Conservation (phyloP, 2,888 invertebrate genomes). For the Labia minor region DNA sequence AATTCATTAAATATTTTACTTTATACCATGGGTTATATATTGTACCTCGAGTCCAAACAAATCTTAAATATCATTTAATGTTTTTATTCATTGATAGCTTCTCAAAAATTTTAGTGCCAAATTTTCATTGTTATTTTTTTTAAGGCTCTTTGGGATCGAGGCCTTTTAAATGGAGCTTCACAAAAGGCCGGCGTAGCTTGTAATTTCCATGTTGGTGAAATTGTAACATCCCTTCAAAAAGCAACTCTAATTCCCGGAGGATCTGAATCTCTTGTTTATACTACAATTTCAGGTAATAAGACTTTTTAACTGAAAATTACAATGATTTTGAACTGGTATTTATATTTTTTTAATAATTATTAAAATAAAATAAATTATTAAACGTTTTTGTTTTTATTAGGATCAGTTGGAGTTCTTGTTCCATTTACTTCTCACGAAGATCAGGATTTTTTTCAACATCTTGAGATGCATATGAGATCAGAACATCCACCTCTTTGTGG, state of each 20-base stretch:
- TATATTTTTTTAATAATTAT: no score
- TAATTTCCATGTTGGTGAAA: conserved; percentile 93
- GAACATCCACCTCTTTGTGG: conserved; percentile 95
- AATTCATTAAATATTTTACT: no score
- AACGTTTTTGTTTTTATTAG: conserved; percentile 21
- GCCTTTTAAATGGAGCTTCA: conserved; percentile 89
- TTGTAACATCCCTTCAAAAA: conserved; percentile 77
- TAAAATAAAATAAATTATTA: no score
- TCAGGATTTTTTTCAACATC: conserved; percentile 97
- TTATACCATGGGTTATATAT: no score
- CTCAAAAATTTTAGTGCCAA: no score
- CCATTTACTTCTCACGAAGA: conserved; percentile 94
- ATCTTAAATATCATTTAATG: no score
- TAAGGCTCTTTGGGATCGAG: conserved; percentile 54
- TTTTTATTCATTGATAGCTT: no score
- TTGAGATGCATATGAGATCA: conserved; percentile 99
- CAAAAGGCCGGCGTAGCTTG: conserved; percentile 91
- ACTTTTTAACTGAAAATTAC: no score
- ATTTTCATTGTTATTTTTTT: no score
- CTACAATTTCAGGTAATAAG: conserved; percentile 76
- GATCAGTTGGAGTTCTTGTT: conserved; percentile 75
- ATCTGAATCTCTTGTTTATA: conserved; percentile 91
- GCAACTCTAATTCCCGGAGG: conserved; percentile 95
- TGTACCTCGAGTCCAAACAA: no score
- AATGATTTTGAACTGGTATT: no score